Conservation (phyloP, 2,113 vertebrate genomes). For the Oncorhynchus clarkii region DNA sequence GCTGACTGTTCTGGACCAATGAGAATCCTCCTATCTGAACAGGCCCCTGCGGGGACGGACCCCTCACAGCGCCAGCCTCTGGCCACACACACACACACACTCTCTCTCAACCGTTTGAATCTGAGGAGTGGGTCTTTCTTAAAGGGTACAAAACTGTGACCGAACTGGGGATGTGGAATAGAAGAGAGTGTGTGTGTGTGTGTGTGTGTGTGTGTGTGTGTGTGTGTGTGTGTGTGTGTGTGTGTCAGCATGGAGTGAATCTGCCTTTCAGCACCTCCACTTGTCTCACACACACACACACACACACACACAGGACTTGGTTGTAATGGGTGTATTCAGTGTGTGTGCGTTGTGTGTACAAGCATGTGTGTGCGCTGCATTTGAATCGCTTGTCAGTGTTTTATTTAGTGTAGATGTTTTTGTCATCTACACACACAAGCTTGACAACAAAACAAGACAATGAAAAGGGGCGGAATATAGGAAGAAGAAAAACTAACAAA, state of each 20-base stretch:
- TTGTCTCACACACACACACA: no score
- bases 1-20: constrained; percentile 39
- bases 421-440: constrained; percentile 33
- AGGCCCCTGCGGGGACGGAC: constrained; percentile 10
- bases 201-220: neutral
- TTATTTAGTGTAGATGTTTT: constrained; percentile 41
- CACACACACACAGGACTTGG: no score
- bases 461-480: constrained; percentile 60
- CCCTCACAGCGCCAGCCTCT: constrained; percentile 1
- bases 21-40: constrained; percentile 38
- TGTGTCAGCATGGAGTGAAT: neutral
- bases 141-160: constrained; percentile 67
- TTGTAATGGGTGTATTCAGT: constrained; percentile 35
- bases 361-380: constrained; percentile 35
- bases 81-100: neutral
- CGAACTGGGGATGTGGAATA: constrained; percentile 42
- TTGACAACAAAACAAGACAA: constrained; percentile 27
- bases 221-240: neutral
- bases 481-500: constrained; percentile 49
- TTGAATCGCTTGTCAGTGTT: constrained; percentile 44
- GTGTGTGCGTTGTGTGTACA: constrained; percentile 20
- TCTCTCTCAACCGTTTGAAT: constrained; percentile 4
- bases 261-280: no score
- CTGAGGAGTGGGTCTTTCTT: neutral
- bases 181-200: neutral